phyloP scores from a whole-genome alignment of 2,888 invertebrate genomes.

The Acanthosepion pharaonis region DNA sequence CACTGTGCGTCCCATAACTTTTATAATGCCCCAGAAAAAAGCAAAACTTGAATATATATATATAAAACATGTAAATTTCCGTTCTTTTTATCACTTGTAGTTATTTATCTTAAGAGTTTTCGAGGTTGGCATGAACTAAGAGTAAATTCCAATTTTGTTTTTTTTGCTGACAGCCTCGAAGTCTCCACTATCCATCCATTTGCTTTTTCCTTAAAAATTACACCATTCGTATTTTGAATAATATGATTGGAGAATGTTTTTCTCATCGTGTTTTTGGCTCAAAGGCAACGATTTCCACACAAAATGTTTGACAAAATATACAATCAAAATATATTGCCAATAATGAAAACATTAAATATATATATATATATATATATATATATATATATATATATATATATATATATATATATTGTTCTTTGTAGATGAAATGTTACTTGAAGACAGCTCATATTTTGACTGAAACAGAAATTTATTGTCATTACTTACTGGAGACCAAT shows the following conservation, averaged over 20 bases:
- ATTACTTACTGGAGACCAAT: too few species aligned
- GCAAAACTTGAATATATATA: too few species aligned
- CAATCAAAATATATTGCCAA: background rate
- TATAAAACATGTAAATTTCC: too few species aligned
- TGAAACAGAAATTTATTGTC: too few species aligned
- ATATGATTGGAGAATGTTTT: background rate
- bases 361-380: background rate
- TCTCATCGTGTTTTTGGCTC: background rate
- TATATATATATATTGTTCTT: too few species aligned
- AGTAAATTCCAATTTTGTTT: background rate
- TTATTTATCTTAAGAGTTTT: too few species aligned
- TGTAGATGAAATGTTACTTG: too few species aligned
- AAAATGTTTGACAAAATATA: background rate
- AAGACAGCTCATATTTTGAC: too few species aligned
- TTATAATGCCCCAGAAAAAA: too few species aligned
- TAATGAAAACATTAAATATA: background rate
- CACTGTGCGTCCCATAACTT: too few species aligned
- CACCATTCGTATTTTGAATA: background rate
- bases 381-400: background rate
- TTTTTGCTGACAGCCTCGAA: background rate
- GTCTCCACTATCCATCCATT: background rate
- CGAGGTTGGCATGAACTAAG: background rate
- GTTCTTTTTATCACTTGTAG: too few species aligned
- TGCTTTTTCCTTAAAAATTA: too few species aligned
- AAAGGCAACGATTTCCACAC: background rate